Conservation (phyloP, 2,113 vertebrate genomes). For the Scartelaos histophorus region DNA sequence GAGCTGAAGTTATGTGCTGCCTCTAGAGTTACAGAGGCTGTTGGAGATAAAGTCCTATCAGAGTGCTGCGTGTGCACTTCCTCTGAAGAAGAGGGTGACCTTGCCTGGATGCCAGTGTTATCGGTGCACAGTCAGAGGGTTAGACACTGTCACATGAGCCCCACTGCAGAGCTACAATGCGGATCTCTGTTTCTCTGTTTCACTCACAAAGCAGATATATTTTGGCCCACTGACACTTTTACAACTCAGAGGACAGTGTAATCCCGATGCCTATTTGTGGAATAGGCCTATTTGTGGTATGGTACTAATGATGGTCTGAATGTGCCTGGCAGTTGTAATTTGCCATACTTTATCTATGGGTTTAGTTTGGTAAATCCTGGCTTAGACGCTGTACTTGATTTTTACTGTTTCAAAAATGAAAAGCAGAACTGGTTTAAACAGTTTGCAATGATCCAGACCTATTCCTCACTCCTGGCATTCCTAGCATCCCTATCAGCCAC, state of each 20-base stretch:
- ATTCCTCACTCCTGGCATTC: no score
- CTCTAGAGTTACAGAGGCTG: conserved; percentile 28
- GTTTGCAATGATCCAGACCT: no score
- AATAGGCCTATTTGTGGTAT: background rate
- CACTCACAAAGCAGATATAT: conserved; percentile 11
- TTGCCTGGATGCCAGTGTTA: conserved; percentile 67
- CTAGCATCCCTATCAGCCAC: no score
- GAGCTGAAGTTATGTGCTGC: conserved; percentile 5
- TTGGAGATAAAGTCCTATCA: conserved; percentile 50
- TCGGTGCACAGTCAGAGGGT: conserved; percentile 57
- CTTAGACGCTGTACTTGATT: no score
- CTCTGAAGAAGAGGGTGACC: conserved; percentile 58
- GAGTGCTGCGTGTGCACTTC: conserved; percentile 61
- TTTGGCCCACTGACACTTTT: background rate
- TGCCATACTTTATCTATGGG: background rate
- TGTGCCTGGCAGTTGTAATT: background rate
- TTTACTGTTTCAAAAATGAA: no score
- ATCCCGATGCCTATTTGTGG: background rate
- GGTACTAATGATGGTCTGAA: background rate
- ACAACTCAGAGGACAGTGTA: background rate
- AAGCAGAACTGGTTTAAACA: no score
- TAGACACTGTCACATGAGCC: conserved; percentile 35
- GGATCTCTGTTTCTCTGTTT: conserved; percentile 8
- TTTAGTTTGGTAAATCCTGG: background rate
- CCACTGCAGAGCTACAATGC: conserved; percentile 31